Evolutionary conservation across 2,797 vertebrate genomes (phyloP), one percentile per base, ranked within the genome.

Genomic region (Amazona finschi): DNA sequence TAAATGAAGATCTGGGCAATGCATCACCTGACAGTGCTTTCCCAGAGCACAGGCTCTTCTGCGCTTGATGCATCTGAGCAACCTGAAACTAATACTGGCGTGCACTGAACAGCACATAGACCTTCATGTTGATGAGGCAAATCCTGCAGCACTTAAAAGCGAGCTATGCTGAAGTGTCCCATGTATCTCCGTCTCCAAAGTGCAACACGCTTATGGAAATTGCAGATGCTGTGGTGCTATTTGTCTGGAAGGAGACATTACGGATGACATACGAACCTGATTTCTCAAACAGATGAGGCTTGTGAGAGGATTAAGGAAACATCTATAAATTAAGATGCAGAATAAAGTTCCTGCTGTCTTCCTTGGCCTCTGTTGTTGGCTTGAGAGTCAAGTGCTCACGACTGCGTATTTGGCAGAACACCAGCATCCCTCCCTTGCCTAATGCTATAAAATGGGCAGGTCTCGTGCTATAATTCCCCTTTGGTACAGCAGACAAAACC

Each of bases 291-390:
- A 85, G 66, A 91, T 58, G 75, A 96, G 86, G 64, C 66, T 85
- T 89, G 83, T 65, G 95, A 95, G 83, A 95, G 73, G 90, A 85
- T 96, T 76, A 89, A 92, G 94, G 93, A 97, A 96, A 92, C 89
- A 90, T 92, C 89, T 80, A 77, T 85, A 97, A 94, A 97, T 95
- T 86, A 95, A 95, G 93, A 95, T 91, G 94, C 85, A 62, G 95
- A 94, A 92, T 62, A 76, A 93, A 94, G 64, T 86, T 95, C 89
- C 70, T 61, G 70, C 84, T 93, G 80, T 76, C 74, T 96, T 94
- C 80, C 77, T 78, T 73, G 58, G 80, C 46, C 66, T 73, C 89
- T 82, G 52, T 89, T 15, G 2, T 69, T 84, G 82, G 31, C 73
- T 93, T 28, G 15, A 95, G 62, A 87, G 87, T 96, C 97, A 95